Evolutionary conservation across 2,888 invertebrate species (phyloP).

Genomic region (Protula sp.): DNA sequence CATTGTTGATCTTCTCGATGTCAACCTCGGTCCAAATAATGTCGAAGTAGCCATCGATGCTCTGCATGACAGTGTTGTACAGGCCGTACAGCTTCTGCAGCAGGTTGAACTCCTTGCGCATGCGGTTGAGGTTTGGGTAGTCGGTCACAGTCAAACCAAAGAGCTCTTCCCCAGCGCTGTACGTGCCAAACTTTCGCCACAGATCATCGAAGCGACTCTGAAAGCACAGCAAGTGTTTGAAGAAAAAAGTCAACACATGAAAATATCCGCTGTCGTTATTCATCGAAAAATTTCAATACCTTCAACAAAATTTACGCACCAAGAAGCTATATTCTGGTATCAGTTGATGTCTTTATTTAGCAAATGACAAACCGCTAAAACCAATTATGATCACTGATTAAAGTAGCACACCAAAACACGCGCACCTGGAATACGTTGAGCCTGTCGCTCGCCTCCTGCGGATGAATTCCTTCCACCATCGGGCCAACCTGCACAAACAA

Average conservation of each 20-base stretch:
- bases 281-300: too few relatives aligned
- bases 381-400: too few relatives aligned
- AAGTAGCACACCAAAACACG: too few relatives aligned
- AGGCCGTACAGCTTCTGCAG: constrained; percentile 51
- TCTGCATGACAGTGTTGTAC: constrained; percentile 48
- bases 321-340: too few relatives aligned
- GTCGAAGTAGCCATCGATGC: constrained; percentile 49
- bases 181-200: constrained; percentile 44
- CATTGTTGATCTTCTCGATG: constrained; percentile 49
- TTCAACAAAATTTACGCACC: too few relatives aligned
- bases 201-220: constrained; percentile 49
- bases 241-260: too few relatives aligned
- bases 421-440: constrained; percentile 47
- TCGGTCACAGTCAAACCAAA: constrained; percentile 50
- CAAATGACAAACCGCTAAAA: too few relatives aligned
- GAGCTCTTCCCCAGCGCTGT: constrained; percentile 49
- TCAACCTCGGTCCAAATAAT: constrained; percentile 51
- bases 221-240: not conserved
- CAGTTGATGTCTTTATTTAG: not conserved
- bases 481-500: constrained; percentile 32
- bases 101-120: constrained; percentile 47
- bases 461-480: constrained; percentile 47
- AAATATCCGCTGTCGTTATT: not conserved
- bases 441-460: constrained; percentile 49
- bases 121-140: constrained; percentile 38